Evolutionary conservation across 2,113 vertebrate species (phyloP), one percentile per base, ranked within the genome.

Genomic region (Triplophysa tibetana): DNA sequence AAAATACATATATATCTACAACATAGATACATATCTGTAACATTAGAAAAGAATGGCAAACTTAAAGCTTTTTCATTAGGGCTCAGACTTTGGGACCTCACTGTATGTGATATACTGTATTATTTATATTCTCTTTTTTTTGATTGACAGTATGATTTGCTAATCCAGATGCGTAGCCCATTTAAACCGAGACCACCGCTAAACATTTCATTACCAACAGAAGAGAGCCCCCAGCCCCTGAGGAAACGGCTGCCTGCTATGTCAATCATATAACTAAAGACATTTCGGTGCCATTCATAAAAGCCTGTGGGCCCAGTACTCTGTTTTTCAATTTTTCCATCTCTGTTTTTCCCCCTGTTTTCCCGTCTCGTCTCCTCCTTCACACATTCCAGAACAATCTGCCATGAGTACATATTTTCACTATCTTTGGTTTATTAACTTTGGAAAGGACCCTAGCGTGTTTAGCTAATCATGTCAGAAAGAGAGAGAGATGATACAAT

Each of bases 141-240:
- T 89, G 88, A 91, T 80, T 89, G 91, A 88, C 89, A 83, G 85
- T 79, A 67, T 81, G 84, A 84, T 85, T 77, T 81, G 56, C 70
- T 81, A 80, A 86, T 89, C 81, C 84, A 58, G 72, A 75, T 83
- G 14, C 13, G 23, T 11, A 63, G 76, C 67, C 61, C 70, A 73
- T 84, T 85, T 88, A 89, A 88, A 90, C 79, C 86, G 81, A 68
- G 63, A 13, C 65, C 19, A 66, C 74, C 81, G 56, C 86, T 85
- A 81, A 89, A 82, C 73, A 54, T 60, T 78, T 89, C 69, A 79
- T 75, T 63, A 48, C 23, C 83, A 87, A 81, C 79, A 77, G 77
- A 75, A 60, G 45, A 26, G 74, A 48, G 69, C 70, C 85, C 80
- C 75, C 78, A 73, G 82, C 60, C 83, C 83, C 81, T 23, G 62